Evolutionary conservation across 2,888 invertebrate species (phyloP), one percentile per base, ranked within the genome.

Genomic region (Chloromyia formosa): DNA sequence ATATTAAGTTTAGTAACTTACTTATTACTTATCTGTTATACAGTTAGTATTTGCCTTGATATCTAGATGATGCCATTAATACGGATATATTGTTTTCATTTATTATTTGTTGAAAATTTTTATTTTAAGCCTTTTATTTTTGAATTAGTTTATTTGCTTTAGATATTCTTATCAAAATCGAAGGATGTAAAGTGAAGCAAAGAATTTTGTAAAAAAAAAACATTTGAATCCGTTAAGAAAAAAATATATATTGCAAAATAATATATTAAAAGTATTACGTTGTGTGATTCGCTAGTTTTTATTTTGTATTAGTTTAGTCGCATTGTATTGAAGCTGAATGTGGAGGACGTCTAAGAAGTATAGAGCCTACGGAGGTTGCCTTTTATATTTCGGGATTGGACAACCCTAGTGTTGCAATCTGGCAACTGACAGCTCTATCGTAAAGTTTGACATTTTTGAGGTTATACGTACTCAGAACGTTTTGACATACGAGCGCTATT

Each of bases 261-360:
- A 71, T 71, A 56, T 58, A 69, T 69, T 14, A 58, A 71, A 71
- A 71, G 71, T 71, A 71, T 71, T 71, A 71, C 56, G 18, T 69
- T 56, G 56, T 71, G 71, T 71, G 71, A 56, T 71, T 71, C 12
- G 14, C 56, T 40, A 18, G 40, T 56, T 27, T 71, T 58, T 53
- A 18, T 9, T 23, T 68, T 68, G 14, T n/a, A n/a, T n/a, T n/a
- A n/a, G n/a, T n/a, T n/a, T n/a, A n/a, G n/a, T n/a, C n/a, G n/a
- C n/a, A n/a, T n/a, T n/a, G n/a, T n/a, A n/a, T n/a, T n/a, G n/a
- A n/a, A n/a, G n/a, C n/a, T n/a, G n/a, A n/a, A n/a, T n/a, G n/a
- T n/a, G n/a, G n/a, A n/a, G n/a, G n/a, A n/a, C n/a, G n/a, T n/a
- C n/a, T n/a, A n/a, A n/a, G n/a, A n/a, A n/a, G n/a, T n/a, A n/a